Percentiles rank a stretch among this genome's conserved stretches.
phyloP scores from a whole-genome alignment of 2,113 vertebrate genomes.

The Vombatus ursinus region DNA sequence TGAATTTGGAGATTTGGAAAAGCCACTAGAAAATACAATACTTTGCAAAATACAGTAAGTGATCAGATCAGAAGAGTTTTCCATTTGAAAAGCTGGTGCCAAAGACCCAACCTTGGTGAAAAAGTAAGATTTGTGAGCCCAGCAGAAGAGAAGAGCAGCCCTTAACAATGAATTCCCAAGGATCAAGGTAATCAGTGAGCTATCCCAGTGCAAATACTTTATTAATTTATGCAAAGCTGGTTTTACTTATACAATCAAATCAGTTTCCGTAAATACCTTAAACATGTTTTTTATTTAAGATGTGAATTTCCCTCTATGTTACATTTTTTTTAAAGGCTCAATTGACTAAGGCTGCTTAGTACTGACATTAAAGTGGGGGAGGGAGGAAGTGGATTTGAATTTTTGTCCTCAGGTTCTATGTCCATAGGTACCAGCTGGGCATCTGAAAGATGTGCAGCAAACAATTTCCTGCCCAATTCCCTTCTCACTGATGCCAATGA shows the following conservation, averaged over 20 bases:
- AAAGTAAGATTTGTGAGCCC: slow-evolving; percentile 49
- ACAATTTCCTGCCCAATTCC: background rate
- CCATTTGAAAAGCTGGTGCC: background rate
- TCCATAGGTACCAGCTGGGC: background rate
- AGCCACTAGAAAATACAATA: slow-evolving; percentile 70
- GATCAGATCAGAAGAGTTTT: slow-evolving; percentile 40
- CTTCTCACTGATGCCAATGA: background rate
- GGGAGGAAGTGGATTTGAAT: slow-evolving; percentile 36
- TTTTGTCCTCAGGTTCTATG: slow-evolving; percentile 29
- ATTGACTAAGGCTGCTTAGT: background rate
- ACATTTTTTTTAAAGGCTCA: slow-evolving; percentile 58
- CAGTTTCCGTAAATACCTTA: slow-evolving; percentile 56
- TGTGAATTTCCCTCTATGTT: slow-evolving; percentile 12
- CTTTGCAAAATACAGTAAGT: slow-evolving; percentile 83
- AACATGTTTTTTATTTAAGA: slow-evolving; percentile 54
- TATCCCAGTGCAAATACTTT: slow-evolving; percentile 47
- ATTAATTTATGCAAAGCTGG: slow-evolving; percentile 70
- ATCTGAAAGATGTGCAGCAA: background rate
- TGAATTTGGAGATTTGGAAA: slow-evolving; percentile 52
- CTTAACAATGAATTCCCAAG: slow-evolving; percentile 46
- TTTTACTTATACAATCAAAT: slow-evolving; percentile 68
- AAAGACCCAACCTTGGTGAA: slow-evolving; percentile 58
- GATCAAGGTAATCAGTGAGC: slow-evolving; percentile 52
- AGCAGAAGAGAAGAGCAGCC: slow-evolving; percentile 38
- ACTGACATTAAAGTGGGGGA: background rate